Evolutionary conservation across 2,797 vertebrate species (phyloP).

Genomic region (Chiroxiphia lanceolata): DNA sequence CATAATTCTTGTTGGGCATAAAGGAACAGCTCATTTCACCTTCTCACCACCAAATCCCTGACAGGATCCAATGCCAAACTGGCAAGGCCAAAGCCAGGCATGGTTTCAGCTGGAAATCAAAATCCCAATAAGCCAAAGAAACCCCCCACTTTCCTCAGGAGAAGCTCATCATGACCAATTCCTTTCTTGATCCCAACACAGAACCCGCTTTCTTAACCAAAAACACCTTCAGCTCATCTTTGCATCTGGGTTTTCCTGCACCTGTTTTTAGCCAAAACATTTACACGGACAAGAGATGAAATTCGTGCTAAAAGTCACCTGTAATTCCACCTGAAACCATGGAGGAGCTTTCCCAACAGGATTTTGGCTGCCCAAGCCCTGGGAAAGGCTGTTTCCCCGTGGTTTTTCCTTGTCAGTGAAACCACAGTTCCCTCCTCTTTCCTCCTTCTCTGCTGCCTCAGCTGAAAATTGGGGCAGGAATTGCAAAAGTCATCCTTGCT

Average conservation of each 20-base stretch:
- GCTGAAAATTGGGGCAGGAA: background rate
- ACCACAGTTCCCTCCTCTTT: background rate
- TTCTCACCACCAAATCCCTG: background rate
- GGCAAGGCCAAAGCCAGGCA: background rate
- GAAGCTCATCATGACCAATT: background rate
- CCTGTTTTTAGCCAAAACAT: background rate
- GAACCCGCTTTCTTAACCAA: background rate
- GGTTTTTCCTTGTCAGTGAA: background rate
- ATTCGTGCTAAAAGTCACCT: background rate
- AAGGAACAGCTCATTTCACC: slow-evolving; percentile 7
- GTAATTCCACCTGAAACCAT: background rate
- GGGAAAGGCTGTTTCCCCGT: background rate
- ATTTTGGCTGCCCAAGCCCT: background rate
- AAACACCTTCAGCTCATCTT: background rate
- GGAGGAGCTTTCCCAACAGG: background rate
- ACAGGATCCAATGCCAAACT: background rate
- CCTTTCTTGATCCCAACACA: background rate
- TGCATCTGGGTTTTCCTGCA: background rate
- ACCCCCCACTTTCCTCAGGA: rapidly evolving
- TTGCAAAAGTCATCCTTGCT: background rate
- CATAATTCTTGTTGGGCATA: background rate
- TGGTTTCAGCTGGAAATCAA: background rate
- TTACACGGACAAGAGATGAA: background rate
- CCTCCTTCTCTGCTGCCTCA: background rate
- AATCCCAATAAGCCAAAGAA: background rate